Evolutionary conservation across 2,113 vertebrate species (phyloP).

Genomic region (Anarrhichthys ocellatus): DNA sequence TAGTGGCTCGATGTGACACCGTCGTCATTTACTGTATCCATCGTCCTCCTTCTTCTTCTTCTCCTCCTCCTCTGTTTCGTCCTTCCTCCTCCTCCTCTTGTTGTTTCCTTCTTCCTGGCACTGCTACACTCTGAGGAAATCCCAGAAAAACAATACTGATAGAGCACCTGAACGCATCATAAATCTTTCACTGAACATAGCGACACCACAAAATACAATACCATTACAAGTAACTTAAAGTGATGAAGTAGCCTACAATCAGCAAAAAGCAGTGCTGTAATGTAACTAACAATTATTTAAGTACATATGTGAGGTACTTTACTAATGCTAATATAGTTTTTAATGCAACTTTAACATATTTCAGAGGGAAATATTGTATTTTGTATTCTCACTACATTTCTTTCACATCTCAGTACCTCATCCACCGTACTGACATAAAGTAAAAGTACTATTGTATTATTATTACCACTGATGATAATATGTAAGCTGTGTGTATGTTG

Average conservation of each 20-base stretch:
- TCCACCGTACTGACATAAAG: not conserved
- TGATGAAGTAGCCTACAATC: no score
- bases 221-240: not conserved
- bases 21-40: constrained; percentile 54
- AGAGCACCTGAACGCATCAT: not conserved
- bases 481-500: no score
- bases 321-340: not conserved
- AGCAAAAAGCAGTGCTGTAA: not conserved
- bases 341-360: not conserved
- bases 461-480: not conserved
- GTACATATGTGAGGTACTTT: not conserved
- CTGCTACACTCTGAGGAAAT: not conserved
- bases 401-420: not conserved
- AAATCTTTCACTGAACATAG: not conserved
- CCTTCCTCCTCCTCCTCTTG: constrained; percentile 13
- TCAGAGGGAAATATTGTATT: not conserved
- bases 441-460: not conserved
- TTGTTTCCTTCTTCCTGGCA: not conserved
- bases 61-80: not conserved
- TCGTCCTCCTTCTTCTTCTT: constrained; percentile 21
- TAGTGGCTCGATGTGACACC: constrained; percentile 31
- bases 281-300: not conserved
- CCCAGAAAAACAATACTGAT: not conserved
- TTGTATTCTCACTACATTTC: not conserved
- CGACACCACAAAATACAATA: not conserved